Conservation (phyloP, 92 coral and sea anemone genomes). For the Zoanthus sociatus region DNA sequence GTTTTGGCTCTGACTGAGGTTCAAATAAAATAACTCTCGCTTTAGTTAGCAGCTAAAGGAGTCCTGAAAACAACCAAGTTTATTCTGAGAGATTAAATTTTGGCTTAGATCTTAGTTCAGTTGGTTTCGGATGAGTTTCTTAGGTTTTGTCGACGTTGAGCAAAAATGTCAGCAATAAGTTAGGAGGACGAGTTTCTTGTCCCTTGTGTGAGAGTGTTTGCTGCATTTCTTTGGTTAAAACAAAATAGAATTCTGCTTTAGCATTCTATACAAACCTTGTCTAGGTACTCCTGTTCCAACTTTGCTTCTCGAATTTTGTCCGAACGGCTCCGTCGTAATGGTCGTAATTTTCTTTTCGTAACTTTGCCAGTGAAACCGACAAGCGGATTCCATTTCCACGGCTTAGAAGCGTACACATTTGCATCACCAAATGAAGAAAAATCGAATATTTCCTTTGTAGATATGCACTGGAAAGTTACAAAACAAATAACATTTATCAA, state of each 20-base stretch:
- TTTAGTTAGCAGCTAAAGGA: too few relatives aligned
- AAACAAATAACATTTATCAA: neutral
- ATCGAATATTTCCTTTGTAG: neutral
- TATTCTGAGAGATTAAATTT: too few relatives aligned
- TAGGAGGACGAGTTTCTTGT: neutral
- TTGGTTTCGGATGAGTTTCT: too few relatives aligned
- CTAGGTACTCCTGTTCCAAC: slow-evolving; percentile 51
- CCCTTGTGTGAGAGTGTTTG: neutral
- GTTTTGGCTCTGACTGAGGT: too few relatives aligned
- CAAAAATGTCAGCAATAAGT: neutral
- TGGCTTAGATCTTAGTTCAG: too few relatives aligned
- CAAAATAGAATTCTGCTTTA: neutral
- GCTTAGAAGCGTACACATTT: neutral
- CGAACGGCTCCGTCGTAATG: slow-evolving; percentile 59
- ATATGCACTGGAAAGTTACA: neutral
- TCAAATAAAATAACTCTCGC: too few relatives aligned
- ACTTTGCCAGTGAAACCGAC: slow-evolving; percentile 65
- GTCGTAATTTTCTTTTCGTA: slow-evolving; percentile 46
- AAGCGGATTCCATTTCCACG: neutral
- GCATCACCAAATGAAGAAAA: neutral
- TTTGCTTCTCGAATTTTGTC: slow-evolving; percentile 63
- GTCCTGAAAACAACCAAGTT: too few relatives aligned
- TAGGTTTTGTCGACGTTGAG: too few relatives aligned
- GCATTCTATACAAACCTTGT: slow-evolving; percentile 48
- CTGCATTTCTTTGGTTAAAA: neutral